Percentiles rank a stretch among this genome's conserved stretches.
Evolutionary conservation across 2,797 vertebrate genomes (phyloP).

Genomic region (Acanthurus tractus): DNA sequence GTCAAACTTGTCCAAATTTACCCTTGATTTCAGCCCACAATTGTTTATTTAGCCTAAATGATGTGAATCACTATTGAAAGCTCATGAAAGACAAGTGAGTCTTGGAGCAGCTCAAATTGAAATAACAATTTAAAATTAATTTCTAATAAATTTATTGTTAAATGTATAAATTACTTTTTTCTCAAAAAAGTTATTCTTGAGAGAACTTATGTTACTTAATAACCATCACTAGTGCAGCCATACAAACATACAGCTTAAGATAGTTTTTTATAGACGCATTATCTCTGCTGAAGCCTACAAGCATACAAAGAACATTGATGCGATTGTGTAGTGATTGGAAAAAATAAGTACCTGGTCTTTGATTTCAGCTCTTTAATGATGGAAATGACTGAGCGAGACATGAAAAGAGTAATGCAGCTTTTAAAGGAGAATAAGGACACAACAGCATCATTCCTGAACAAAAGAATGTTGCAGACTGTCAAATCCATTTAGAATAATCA

Average conservation of each 20-base stretch:
- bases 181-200: too few relatives aligned
- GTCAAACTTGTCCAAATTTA: background rate
- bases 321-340: background rate
- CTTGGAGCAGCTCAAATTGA: too few relatives aligned
- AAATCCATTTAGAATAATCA: conserved; percentile 4
- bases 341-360: background rate
- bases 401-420: conserved; percentile 46
- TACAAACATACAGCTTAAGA: too few relatives aligned
- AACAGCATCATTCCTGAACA: conserved; percentile 27
- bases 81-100: too few relatives aligned
- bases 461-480: conserved; percentile 29
- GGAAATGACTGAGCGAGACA: conserved; percentile 56
- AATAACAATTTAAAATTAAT: too few relatives aligned
- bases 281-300: too few relatives aligned
- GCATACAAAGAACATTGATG: too few relatives aligned
- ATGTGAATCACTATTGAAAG: background rate
- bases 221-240: too few relatives aligned
- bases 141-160: too few relatives aligned
- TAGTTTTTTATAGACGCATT: too few relatives aligned
- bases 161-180: too few relatives aligned
- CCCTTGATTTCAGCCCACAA: background rate
- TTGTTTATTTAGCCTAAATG: background rate
- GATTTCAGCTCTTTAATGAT: conserved; percentile 75
- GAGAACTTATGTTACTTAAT: too few relatives aligned
- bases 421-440: conserved; percentile 34